Evolutionary conservation across 2,113 vertebrate species (phyloP), one percentile per base, ranked within the genome.

Genomic region (Podilymbus podiceps): DNA sequence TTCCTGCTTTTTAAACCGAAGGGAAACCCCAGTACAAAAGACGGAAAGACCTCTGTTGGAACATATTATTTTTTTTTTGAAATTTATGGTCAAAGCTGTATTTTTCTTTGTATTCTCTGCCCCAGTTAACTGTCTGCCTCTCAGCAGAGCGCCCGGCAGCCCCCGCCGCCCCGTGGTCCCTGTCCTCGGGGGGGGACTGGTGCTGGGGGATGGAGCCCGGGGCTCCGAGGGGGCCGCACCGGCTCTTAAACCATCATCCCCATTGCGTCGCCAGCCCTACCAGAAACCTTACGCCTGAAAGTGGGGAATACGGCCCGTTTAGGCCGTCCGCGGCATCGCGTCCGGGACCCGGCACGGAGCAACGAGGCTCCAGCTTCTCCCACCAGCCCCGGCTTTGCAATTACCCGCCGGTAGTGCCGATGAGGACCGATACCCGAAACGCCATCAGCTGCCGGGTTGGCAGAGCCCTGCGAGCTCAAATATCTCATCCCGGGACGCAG

Each of bases 101-200:
- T 24, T 85, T 85, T 24, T 3, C 19, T 78, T 31, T 8, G 31
- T 38, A 25, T 38, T 85, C 88, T 67, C 66, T 22, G 27, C 25
- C 47, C 11, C 1, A 1, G 9, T 16, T 38, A 8, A 8, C 46
- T 3, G 21, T 22, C 25, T 66, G 20, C 62, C 47, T 22, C 69
- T 4, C 15, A 69, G 49, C 55, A 44, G 55, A 35, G n/a, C 68
- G 23, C 21, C 24, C 38, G 33, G 20, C 33, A 63, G 20, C 24
- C 24, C 71, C 27, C 3, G 2, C n/a, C 35, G 31, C 67, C 53
- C 25, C 5, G 1, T 1, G 40, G 21, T 35, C 75, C 59, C 60
- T 3, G 0, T 67, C 25, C 35, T 53, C 8, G 1, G 2, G 14
- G 20, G 6, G 11, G 7, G 2, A 53, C 42, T 6, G 1, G 24